Evolutionary conservation across 2,888 invertebrate genomes (phyloP), one percentile per base, ranked within the genome.

Genomic region (Cosmopolites sordidus): DNA sequence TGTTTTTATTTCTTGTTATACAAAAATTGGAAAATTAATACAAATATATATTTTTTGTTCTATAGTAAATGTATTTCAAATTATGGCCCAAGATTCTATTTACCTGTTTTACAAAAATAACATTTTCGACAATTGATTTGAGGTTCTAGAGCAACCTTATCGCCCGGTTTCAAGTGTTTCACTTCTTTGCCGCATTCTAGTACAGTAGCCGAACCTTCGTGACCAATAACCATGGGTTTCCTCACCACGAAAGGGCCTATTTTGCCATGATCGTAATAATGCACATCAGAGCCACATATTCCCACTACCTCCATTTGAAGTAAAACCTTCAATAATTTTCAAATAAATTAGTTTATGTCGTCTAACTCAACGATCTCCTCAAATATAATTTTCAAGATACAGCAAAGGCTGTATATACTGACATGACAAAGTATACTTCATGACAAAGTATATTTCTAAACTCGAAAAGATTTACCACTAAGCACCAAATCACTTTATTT

Each of bases 221-320:
- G 97, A 0, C 97, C 97, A 92, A 84, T 45, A 6, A 60, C 80
- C 92, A 97, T 94, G 8, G 96, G 96, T 42, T 83, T 80, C 52
- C 82, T 81, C 0, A 97, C 80, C 27, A 93, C 76, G 71, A 94
- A 96, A 69, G 87, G 83, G 0, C 92, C 95, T 68, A 95, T 93
- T 9, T 81, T 73, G 3, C 96, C 96, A 56, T 84, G 76, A 29
- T 83, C 83, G 76, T 91, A 83, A 75, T 95, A 97, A 74, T 95
- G 94, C 2, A 97, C 91, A 74, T 97, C 96, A 0, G 89, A 89
- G 0, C 96, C 97, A 71, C 97, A 97, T 66, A 97, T 97, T 15
- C 97, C 96, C 42, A 96, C 93, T 60, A 86, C 86, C 68, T 87
- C 87, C 87, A 96, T 93, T 60, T 83, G 81, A 14, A 95, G 70